These are phyloP conservation scores for Conchocele bisecta DNA, from an alignment of 2,888 invertebrate species.

Conservation along the genomic window DNA sequence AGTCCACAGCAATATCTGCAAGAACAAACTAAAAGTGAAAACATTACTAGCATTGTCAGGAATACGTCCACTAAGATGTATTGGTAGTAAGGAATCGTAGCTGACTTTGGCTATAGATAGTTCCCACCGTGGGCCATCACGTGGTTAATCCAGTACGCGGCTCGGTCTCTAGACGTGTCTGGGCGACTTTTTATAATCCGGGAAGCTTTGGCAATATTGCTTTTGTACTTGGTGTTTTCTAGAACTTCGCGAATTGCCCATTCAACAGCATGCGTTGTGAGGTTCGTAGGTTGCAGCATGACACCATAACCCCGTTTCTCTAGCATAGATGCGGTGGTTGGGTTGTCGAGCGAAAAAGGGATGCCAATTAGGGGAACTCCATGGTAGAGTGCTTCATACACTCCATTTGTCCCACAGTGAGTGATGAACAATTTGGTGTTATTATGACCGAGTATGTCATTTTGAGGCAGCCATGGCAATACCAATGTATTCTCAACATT, in stretches of 20 bases:
- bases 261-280: constrained; percentile 44
- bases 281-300: constrained; percentile 36
- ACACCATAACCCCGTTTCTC: constrained; percentile 57
- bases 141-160: constrained; percentile 70
- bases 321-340: constrained; percentile 55
- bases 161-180: constrained; percentile 56
- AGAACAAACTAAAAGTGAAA: too few relatives aligned
- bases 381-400: constrained; percentile 67
- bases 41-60: too few relatives aligned
- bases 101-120: constrained; percentile 60
- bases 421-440: constrained; percentile 65
- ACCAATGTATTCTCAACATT: constrained; percentile 28
- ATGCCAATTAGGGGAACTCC: constrained; percentile 68
- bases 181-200: constrained; percentile 40
- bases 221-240: constrained; percentile 35
- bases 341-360: constrained; percentile 63
- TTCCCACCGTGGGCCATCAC: constrained; percentile 66
- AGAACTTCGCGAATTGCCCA: constrained; percentile 44
- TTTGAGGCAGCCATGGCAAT: constrained; percentile 65
- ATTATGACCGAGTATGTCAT: constrained; percentile 62
- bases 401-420: constrained; percentile 68
- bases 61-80: constrained; percentile 66
- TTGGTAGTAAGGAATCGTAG: constrained; percentile 64
- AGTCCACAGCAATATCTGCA: too few relatives aligned
- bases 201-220: constrained; percentile 50